Evolutionary conservation across 2,888 invertebrate genomes (phyloP).

Genomic region (Operophtera brumata): DNA sequence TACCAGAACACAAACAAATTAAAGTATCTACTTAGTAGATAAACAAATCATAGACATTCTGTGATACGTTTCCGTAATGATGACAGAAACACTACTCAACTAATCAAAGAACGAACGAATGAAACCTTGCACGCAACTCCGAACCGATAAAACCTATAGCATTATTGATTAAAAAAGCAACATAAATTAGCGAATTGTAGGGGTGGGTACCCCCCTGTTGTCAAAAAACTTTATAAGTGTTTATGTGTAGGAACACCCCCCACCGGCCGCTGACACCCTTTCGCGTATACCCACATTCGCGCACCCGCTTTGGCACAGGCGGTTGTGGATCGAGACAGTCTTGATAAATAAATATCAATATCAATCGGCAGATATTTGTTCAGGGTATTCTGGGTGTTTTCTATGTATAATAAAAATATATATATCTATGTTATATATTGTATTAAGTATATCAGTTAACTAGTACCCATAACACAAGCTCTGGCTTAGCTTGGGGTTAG

Average conservation of each 20-base stretch:
- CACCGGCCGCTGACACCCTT: slow-evolving; percentile 70
- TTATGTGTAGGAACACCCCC: slow-evolving; percentile 69
- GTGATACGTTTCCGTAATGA: not conserved
- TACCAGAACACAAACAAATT: no score
- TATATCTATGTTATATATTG: no score
- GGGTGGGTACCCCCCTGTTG: slow-evolving; percentile 65
- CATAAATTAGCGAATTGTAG: slow-evolving; percentile 80
- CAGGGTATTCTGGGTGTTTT: no score
- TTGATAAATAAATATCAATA: no score
- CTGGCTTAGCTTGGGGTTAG: no score
- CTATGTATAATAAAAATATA: no score
- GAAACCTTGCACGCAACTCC: slow-evolving; percentile 25
- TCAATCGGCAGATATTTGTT: no score
- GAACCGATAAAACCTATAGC: slow-evolving; percentile 62
- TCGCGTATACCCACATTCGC: slow-evolving; percentile 79
- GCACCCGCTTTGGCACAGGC: slow-evolving; percentile 48
- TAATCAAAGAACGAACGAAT: slow-evolving; percentile 11
- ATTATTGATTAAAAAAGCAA: slow-evolving; percentile 81
- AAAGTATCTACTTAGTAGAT: no score
- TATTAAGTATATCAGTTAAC: no score
- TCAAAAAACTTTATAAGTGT: slow-evolving; percentile 82
- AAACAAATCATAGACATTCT: no score
- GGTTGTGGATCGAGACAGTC: slow-evolving; percentile 33
- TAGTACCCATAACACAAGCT: no score
- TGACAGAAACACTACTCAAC: not conserved